Conservation (phyloP, 1,140 invertebrate genomes). For the Caerostris darwini region DNA sequence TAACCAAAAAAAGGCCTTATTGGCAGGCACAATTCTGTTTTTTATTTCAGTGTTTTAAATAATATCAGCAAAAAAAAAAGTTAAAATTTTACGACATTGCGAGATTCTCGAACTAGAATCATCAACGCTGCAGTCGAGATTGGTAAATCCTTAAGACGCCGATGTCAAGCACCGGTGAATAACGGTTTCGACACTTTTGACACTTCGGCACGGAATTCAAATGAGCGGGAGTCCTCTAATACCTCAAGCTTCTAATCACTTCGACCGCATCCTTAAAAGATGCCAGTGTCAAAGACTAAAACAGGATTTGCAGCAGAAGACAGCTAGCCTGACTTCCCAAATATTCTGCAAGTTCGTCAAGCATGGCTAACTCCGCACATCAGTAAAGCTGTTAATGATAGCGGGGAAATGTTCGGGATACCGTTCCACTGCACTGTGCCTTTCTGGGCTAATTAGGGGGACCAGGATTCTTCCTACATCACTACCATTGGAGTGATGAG, state of each 20-base stretch:
- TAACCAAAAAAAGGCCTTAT: too few relatives aligned
- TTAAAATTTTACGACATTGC: too few relatives aligned
- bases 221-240: conserved; percentile 6
- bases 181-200: neutral
- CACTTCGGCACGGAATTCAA: conserved; percentile 23
- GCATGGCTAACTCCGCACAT: conserved; percentile 57
- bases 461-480: conserved; percentile 27
- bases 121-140: too few relatives aligned
- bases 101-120: too few relatives aligned
- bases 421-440: conserved; percentile 17
- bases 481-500: neutral
- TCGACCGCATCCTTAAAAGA: conserved; percentile 50
- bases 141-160: neutral
- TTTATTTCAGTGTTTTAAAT: too few relatives aligned
- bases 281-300: conserved; percentile 50
- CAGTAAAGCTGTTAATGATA: conserved; percentile 63
- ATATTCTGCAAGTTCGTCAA: conserved; percentile 55
- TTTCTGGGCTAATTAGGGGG: conserved; percentile 61
- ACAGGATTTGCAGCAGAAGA: conserved; percentile 19
- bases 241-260: conserved; percentile 26
- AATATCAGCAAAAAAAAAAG: too few relatives aligned
- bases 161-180: conserved; percentile 2
- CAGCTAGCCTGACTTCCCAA: neutral
- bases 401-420: neutral
- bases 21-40: too few relatives aligned